These are phyloP conservation scores for Strigamia transsilvanica DNA, from an alignment of 2,888 invertebrate genomes.

Conservation along the genomic window DNA sequence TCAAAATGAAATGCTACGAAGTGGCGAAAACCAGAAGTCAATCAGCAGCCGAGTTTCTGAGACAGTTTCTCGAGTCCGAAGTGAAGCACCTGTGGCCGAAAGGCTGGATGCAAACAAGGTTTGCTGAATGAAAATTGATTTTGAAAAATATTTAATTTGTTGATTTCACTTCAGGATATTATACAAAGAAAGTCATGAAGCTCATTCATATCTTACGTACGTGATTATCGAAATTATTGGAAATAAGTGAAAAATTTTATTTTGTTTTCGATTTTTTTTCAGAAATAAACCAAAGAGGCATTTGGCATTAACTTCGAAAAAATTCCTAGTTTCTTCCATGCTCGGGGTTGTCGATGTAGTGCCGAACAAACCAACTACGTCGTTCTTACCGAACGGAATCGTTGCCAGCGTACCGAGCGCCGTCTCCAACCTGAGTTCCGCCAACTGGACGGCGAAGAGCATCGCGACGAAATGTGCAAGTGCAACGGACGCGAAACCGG, in stretches of 20 bases:
- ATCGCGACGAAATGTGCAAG: not conserved
- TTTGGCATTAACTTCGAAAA: not conserved
- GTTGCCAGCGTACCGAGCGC: not conserved
- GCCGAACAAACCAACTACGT: constrained; percentile 1
- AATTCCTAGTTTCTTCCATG: constrained; percentile 24
- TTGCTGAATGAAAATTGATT: no score
- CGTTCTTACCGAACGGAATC: constrained; percentile 30
- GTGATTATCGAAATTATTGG: not conserved
- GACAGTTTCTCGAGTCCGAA: constrained; percentile 69
- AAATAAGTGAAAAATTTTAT: not conserved
- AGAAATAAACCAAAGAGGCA: constrained; percentile 46
- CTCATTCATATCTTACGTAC: constrained; percentile 56
- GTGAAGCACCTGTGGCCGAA: constrained; percentile 74
- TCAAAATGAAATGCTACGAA: constrained; percentile 67
- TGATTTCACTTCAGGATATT: constrained; percentile 48
- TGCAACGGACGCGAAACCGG: not conserved
- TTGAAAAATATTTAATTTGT: not conserved
- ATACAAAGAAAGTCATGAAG: constrained; percentile 54
- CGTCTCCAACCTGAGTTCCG: not conserved
- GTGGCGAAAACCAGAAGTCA: constrained; percentile 66
- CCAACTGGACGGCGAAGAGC: not conserved
- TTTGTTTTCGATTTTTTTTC: not conserved
- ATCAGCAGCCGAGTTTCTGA: constrained; percentile 68
- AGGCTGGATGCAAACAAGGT: constrained; percentile 70
- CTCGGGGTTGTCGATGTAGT: not conserved